Evolutionary conservation across 2,888 invertebrate species (phyloP), one percentile per base, ranked within the genome.

Genomic region (Nineta flava): DNA sequence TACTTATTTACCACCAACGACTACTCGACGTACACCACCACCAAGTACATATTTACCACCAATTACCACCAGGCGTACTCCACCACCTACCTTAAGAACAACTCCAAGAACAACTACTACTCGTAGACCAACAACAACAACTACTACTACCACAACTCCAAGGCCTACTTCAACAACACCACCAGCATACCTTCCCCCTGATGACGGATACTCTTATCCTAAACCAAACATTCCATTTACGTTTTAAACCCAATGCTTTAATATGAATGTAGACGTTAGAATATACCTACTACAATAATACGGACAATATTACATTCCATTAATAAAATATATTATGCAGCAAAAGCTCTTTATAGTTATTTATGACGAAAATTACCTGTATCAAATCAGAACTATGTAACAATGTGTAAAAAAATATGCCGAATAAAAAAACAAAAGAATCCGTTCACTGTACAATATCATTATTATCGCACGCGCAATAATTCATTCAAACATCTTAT

Each of bases 221-320:
- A 49, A 44, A 35, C 49, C 49, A 12, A 45, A 45, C 19, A 49
- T 49, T 26, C 49, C 49, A 15, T 49, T 49, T 16, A 44, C 45
- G 9, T 49, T 48, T 15, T 42, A 48, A 26, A 7, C n/a, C n/a
- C 1, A 26, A 26, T 7, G 2, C 3, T 26, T 19, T 3, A 19
- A 19, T 5, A 19, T 19, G 4, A 6, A 26, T 26, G 4, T 26
- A 26, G 26, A 7, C 26, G 26, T 26, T 26, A 26, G 26, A 26
- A 26, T 7, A 7, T 26, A 26, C 4, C 5, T 6, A 26, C 7
- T 26, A 26, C 7, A 7, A 26, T 26, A 26, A 19, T 19, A 19
- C 2, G 19, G n/a, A n/a, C n/a, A 19, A 5, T 19, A 19, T 2
- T 19, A 19, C 5, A 5, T 5, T 19, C 19, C 19, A 19, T 2